Conservation (phyloP, 2,888 invertebrate species). For the Brachyopa scutellaris region DNA sequence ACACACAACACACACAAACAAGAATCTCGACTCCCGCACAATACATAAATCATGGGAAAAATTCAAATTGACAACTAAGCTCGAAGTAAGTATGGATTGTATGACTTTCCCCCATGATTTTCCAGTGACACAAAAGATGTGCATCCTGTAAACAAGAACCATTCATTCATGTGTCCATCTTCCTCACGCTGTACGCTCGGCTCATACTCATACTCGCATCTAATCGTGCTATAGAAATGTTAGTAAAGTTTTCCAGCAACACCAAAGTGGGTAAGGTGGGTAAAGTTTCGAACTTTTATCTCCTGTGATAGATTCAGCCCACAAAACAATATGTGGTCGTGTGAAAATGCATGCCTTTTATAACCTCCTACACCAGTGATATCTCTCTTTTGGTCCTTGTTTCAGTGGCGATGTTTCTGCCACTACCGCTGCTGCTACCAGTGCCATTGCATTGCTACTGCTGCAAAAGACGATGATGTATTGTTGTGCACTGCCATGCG, state of each 20-base stretch:
- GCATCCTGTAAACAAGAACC: constrained; percentile 64
- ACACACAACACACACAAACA: no score
- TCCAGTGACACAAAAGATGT: constrained; percentile 64
- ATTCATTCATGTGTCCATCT: constrained; percentile 71
- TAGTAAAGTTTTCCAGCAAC: constrained; percentile 37
- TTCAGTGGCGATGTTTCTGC: constrained; percentile 49
- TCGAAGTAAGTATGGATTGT: constrained; percentile 65
- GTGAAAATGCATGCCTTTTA: constrained; percentile 70
- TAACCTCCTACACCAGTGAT: constrained; percentile 56
- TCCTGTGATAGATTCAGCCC: constrained; percentile 56
- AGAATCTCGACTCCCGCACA: constrained; percentile 10
- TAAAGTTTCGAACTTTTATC: constrained; percentile 56
- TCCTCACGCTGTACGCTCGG: constrained; percentile 1
- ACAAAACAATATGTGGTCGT: constrained; percentile 68
- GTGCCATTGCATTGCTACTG: constrained; percentile 35
- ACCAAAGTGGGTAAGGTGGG: constrained; percentile 40
- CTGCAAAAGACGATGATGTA: constrained; percentile 69
- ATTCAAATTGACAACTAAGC: constrained; percentile 70
- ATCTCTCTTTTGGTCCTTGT: constrained; percentile 63
- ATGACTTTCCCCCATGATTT: constrained; percentile 54
- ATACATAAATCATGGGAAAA: constrained; percentile 67
- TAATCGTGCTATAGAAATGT: constrained; percentile 23
- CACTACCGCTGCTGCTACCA: constrained; percentile 8
- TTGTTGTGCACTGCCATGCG: constrained; percentile 68
- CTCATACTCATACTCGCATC: neutral